Conservation (phyloP, 2,113 vertebrate species). For the Probosciger aterrimus region DNA sequence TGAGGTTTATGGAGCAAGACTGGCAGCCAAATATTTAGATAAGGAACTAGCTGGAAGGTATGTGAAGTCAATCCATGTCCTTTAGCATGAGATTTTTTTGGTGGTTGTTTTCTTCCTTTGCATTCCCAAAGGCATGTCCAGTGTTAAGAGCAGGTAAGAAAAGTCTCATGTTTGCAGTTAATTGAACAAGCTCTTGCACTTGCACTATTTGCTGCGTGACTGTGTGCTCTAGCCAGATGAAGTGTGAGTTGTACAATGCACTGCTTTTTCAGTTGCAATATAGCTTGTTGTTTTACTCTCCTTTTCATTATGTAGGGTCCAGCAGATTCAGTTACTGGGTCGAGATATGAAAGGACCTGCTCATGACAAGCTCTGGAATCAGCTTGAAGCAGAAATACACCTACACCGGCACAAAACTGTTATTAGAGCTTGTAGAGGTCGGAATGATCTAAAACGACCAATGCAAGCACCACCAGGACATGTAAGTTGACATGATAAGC, state of each 20-base stretch:
- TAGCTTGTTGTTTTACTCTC: neutral
- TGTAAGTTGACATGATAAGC: conserved; percentile 71
- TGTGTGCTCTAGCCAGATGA: neutral
- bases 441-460: conserved; percentile 91
- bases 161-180: neutral
- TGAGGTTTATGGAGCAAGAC: conserved; percentile 94
- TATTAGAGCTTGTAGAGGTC: conserved; percentile 92
- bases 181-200: neutral
- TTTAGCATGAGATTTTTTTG: neutral
- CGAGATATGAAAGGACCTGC: conserved; percentile 98
- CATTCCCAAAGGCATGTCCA: neutral
- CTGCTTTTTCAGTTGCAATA: neutral
- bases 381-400: conserved; percentile 97
- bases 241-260: neutral
- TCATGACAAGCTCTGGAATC: conserved; percentile 99
- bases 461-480: conserved; percentile 90
- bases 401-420: conserved; percentile 98
- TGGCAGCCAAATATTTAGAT: conserved; percentile 97
- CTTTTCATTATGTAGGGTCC: conserved; percentile 78
- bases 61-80: neutral
- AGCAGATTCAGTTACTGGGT: conserved; percentile 96
- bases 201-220: rapidly evolving
- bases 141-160: neutral
- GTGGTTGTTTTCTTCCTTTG: neutral
- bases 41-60: conserved; percentile 97